These are phyloP conservation scores for Varroa destructor DNA, from an alignment of 1,140 invertebrate species.

Conservation along the genomic window DNA sequence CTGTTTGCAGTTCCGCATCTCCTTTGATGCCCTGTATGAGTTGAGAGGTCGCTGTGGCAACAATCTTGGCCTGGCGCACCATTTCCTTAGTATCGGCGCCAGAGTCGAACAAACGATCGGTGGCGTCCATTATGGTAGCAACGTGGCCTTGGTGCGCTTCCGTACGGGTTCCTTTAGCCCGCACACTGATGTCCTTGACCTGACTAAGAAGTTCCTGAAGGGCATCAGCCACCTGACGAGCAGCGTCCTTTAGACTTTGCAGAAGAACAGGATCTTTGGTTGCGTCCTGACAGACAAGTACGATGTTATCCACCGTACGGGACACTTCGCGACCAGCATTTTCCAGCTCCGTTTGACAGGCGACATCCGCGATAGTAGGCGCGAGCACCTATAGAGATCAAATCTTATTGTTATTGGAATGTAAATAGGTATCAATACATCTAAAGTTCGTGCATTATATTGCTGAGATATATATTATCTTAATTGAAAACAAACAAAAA, in stretches of 20 bases:
- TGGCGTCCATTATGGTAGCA: constrained; percentile 75
- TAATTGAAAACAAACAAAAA: neutral
- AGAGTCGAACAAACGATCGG: constrained; percentile 71
- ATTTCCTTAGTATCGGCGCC: constrained; percentile 72
- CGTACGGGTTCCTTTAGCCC: constrained; percentile 37
- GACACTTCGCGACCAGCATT: constrained; percentile 83
- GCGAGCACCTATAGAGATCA: constrained; percentile 45
- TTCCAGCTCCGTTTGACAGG: constrained; percentile 83
- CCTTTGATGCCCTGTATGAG: constrained; percentile 84
- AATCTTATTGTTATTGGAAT: neutral
- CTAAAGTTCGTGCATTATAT: neutral
- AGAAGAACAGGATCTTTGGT: constrained; percentile 45
- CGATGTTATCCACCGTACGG: constrained; percentile 75
- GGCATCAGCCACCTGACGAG: constrained; percentile 71
- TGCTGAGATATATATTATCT: constrained; percentile 19
- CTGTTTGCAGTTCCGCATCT: constrained; percentile 72
- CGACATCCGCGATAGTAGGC: constrained; percentile 64
- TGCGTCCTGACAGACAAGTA: constrained; percentile 53
- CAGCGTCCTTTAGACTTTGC: constrained; percentile 65
- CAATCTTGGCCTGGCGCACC: constrained; percentile 78
- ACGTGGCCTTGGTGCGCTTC: constrained; percentile 62
- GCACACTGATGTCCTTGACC: constrained; percentile 44
- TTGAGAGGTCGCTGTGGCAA: constrained; percentile 67
- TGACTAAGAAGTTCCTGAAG: constrained; percentile 80
- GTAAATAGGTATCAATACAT: constrained; percentile 6